These are phyloP conservation scores for Anableps anableps DNA, from an alignment of 2,797 vertebrate species.

Conservation along the genomic window DNA sequence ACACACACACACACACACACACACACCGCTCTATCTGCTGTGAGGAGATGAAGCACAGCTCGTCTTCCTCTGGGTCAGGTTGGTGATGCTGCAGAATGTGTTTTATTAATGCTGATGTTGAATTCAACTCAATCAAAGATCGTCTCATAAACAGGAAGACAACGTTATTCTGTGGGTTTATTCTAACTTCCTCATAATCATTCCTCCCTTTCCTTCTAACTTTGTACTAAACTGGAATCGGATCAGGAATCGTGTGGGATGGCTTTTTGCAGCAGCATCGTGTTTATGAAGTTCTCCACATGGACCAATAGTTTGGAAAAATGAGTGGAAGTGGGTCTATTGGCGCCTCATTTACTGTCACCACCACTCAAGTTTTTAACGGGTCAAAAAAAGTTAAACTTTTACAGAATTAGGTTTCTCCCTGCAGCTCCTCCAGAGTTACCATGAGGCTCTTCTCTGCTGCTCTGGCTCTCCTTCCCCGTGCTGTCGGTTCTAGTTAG, in stretches of 20 bases:
- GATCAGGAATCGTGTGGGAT: neutral
- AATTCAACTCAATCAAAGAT: neutral
- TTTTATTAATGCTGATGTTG: neutral
- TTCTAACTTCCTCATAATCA: neutral
- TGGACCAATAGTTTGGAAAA: neutral
- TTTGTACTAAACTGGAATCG: neutral
- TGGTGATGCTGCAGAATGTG: neutral
- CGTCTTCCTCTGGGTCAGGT: neutral
- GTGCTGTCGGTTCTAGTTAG: neutral
- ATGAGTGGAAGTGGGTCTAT: neutral
- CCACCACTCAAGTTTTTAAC: neutral
- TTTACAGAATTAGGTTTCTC: neutral
- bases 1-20: constrained; percentile 30
- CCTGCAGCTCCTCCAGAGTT: neutral
- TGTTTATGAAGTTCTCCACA: neutral
- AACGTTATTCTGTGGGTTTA: neutral
- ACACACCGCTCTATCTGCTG: neutral
- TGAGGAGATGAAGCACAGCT: neutral
- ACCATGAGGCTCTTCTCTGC: neutral
- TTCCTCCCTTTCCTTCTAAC: neutral
- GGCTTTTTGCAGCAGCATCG: neutral
- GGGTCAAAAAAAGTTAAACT: neutral
- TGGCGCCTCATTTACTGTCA: neutral
- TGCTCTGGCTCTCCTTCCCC: no score
- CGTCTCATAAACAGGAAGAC: neutral